Base-by-base conservation (phyloP, 2,888 invertebrate species). In the Shargacucullia verbasci region DNA sequence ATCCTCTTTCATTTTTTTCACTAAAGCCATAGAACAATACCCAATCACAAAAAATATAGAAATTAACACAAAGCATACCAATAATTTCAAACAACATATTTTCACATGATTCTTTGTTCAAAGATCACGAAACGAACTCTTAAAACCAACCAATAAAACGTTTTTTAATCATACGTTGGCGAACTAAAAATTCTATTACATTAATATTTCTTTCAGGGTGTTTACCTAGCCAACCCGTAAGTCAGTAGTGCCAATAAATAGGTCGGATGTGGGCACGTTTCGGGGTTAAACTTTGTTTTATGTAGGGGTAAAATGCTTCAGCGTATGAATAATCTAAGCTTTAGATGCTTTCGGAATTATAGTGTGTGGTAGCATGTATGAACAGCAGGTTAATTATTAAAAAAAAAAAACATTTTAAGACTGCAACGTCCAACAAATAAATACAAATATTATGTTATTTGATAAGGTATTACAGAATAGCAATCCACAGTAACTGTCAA, bases 221-320 rank as follows among this genome's bases (percentile, higher is more conserved):
- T 59, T 68, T 69, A 63, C 63, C 59, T 63, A 48, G 39, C 48
- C 44, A 45, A 63, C 52, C 62, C 53, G 46, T 49, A 52, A 65
- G 62, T 59, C 41, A 60, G 56, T 53, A 46, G 60, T 43, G 39
- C 69, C 73, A 74, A 83, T 83, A 83, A 81, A 83, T 81, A 81
- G 78, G 70, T 64, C 60, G 63, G 70, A 78, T 81, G 78, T 75
- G 76, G 57, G 63, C 58, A 65, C 70, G 69, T 59, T 70, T 68
- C 43, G 57, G 50, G 68, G 63, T 73, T 34, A 59, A 73, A 77
- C 69, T 78, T 74, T 78, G 74, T 77, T 81, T 78, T 78, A 79
- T 20, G 20, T 70, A 70, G 69, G 56, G 67, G 60, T 71, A 65
- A 59, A 61, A 54, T 43, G 48, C 55, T 1, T 0, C 5, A 0